Percentiles rank a stretch among this genome's conserved stretches.
Conservation (phyloP, 2,113 vertebrate species). For the Gambusia affinis region DNA sequence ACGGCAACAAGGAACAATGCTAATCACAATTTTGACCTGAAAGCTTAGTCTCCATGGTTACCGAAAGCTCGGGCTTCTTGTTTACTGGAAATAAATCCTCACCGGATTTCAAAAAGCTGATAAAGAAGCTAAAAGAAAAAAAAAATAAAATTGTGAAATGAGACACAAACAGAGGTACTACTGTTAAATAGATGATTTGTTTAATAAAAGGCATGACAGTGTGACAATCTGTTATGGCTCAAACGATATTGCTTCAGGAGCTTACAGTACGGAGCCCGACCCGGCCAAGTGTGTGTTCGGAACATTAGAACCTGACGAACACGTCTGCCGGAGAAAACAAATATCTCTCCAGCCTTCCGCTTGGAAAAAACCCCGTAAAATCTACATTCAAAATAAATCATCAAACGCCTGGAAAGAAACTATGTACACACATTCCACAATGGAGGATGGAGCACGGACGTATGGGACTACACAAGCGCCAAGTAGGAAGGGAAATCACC, state of each 20-base stretch:
- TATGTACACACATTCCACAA: conserved; percentile 40
- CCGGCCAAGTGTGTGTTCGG: conserved; percentile 15
- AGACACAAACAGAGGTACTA: conserved; percentile 14
- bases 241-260: conserved; percentile 62
- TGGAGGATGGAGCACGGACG: conserved; percentile 33
- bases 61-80: conserved; percentile 27
- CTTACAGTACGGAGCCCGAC: conserved; percentile 57
- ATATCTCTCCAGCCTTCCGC: conserved; percentile 10
- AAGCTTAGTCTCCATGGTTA: conserved; percentile 42
- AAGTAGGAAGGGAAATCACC: conserved; percentile 21
- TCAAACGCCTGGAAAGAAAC: conserved; percentile 33
- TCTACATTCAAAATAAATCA: conserved; percentile 55
- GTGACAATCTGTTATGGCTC: conserved; percentile 56
- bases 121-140: background rate
- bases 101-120: background rate
- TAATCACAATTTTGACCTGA: conserved; percentile 34
- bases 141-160: background rate
- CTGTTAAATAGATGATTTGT: conserved; percentile 70
- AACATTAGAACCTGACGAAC: conserved; percentile 1
- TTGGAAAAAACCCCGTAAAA: background rate
- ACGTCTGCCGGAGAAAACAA: background rate
- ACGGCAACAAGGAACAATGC: conserved; percentile 28
- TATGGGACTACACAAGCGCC: conserved; percentile 41
- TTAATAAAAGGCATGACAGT: conserved; percentile 67
- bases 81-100: conserved; percentile 25